Base-by-base conservation (phyloP, 2,888 invertebrate species). In the Dasysyrphus albostriatus region DNA sequence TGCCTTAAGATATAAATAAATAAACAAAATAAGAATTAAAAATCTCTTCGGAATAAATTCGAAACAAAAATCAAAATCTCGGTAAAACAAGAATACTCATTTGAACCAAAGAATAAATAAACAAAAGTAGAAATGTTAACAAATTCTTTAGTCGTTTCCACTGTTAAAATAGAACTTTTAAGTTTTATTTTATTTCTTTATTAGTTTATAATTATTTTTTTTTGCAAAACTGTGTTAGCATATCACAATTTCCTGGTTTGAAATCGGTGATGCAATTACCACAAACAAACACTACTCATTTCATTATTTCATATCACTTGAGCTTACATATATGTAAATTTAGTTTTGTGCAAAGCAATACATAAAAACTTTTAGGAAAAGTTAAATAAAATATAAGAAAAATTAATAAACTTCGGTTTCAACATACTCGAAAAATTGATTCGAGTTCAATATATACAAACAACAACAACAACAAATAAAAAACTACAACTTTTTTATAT, bases 1-100 rank as follows among this genome's bases (percentile, higher is more conserved):
- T 88, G 88, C 88, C 88, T 88, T 88, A 88, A 83, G 69, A 83
- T 70, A 83, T 75, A 34, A 78, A 37, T 44, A 77, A 56, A 70
- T 16, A 75, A 63, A 73, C 16, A 65, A 65, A 54, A 59, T n/a
- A 56, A 14, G n/a, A 56, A 42, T 29, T 14, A 19, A 61, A 73
- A 80, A 70, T 42, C 32, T 58, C 51, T 79, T 79, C 79, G 79
- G 63, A 84, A 75, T 51, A 44, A 34, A 44, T 19, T 56, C 44
- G 34, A 44, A 78, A 54, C 16, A 59, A 63, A 76, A 77, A 44
- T 77, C 54, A 47, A 63, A 70, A 32, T 70, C 61, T 76, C 70
- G 76, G 61, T 69, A 54, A 54, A 69, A 14, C 24, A 69, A 44
- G n/a, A 74, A 51, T 39, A 67, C 65, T 73, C 80, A 67, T 47